Conservation (phyloP, 2,113 vertebrate genomes). For the Bucco capensis region DNA sequence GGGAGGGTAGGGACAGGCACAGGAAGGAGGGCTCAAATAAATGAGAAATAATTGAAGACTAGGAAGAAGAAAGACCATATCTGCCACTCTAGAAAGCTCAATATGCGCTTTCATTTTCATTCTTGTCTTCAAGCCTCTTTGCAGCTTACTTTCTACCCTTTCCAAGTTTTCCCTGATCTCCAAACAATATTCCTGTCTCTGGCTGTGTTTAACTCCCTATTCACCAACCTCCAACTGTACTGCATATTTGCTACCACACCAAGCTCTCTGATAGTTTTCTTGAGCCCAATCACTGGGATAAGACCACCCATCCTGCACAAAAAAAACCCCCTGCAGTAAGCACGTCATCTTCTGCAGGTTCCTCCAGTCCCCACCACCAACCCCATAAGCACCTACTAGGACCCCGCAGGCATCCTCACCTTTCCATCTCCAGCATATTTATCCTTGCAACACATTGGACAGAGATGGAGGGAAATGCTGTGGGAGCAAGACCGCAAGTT, state of each 20-base stretch:
- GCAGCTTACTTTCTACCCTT: conserved; percentile 8
- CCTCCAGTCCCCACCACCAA: neutral
- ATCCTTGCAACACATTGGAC: neutral
- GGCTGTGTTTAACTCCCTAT: conserved; percentile 3
- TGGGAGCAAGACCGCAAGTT: neutral
- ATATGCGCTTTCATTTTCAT: conserved; percentile 19
- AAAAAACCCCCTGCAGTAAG: neutral
- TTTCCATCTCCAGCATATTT: neutral
- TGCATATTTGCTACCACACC: neutral
- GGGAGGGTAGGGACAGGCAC: neutral
- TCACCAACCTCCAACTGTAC: neutral
- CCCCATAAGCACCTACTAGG: neutral
- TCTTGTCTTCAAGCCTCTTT: neutral
- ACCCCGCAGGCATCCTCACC: neutral
- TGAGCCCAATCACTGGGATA: neutral
- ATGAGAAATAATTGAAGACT: neutral
- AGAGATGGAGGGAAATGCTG: neutral
- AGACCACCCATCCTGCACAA: neutral
- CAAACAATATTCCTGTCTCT: neutral
- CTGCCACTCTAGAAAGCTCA: neutral
- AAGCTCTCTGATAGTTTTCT: neutral
- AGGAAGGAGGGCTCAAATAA: conserved; percentile 16
- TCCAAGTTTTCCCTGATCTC: neutral
- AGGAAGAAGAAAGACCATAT: neutral
- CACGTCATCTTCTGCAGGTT: neutral